Percentiles rank a stretch among this genome's conserved stretches.
Conservation (phyloP, 2,888 invertebrate species). For the Ligdia adustata region DNA sequence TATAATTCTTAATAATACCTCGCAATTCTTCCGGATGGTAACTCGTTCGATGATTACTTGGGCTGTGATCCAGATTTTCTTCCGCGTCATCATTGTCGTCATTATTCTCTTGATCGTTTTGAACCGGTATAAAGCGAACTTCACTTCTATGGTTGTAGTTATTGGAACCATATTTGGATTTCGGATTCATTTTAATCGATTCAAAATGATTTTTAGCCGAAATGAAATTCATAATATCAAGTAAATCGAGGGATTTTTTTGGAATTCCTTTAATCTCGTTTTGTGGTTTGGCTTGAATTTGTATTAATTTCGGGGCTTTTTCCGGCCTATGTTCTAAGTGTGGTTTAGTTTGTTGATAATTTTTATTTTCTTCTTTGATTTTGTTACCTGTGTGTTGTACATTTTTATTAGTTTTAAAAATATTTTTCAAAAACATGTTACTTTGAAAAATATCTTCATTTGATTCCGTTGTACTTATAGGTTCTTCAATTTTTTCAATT, state of each 20-base stretch:
- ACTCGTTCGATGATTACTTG: constrained; percentile 47
- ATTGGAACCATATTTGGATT: constrained; percentile 44
- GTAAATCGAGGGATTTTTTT: constrained; percentile 61
- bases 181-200: constrained; percentile 63
- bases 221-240: constrained; percentile 67
- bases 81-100: constrained; percentile 40
- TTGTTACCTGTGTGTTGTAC: constrained; percentile 40
- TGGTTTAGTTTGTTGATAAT: constrained; percentile 37
- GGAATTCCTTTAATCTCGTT: constrained; percentile 54
- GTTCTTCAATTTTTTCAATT: constrained; percentile 33
- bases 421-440: constrained; percentile 69
- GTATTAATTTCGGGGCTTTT: constrained; percentile 55
- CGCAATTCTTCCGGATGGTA: constrained; percentile 63
- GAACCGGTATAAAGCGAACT: constrained; percentile 45
- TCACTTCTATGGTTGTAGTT: constrained; percentile 51
- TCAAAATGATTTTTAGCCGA: constrained; percentile 70
- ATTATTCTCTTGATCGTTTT: constrained; percentile 37
- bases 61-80: constrained; percentile 41
- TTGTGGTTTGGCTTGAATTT: constrained; percentile 49
- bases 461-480: constrained; percentile 44
- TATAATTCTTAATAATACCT: constrained; percentile 74
- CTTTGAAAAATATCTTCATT: constrained; percentile 54
- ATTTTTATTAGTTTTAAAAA: constrained; percentile 48
- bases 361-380: constrained; percentile 37
- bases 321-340: constrained; percentile 50